Conservation (phyloP, 2,888 invertebrate species). For the Masnerella sp. region DNA sequence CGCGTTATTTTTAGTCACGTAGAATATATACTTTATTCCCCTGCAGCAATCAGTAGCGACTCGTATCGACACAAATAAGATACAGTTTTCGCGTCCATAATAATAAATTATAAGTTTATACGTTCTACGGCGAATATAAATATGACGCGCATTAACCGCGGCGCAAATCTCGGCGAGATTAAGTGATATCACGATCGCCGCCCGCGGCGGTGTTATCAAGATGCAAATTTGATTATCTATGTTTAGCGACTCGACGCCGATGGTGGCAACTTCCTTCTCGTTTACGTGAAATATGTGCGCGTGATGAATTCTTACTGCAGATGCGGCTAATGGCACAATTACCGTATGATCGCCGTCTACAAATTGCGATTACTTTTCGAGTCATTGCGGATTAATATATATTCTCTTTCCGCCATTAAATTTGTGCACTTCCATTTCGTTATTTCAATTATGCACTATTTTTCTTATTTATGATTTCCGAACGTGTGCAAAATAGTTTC, state of each 20-base stretch:
- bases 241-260: slow-evolving; percentile 63
- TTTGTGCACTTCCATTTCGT: background rate
- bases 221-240: slow-evolving; percentile 69
- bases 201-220: slow-evolving; percentile 37
- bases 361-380: slow-evolving; percentile 42
- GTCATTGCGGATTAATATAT: slow-evolving; percentile 26
- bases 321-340: slow-evolving; percentile 43
- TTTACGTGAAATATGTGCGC: slow-evolving; percentile 37
- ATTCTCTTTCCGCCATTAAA: background rate
- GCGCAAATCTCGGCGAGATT: slow-evolving; percentile 20
- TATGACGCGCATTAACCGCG: slow-evolving; percentile 12
- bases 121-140: background rate
- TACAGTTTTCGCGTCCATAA: slow-evolving; percentile 7
- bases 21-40: background rate
- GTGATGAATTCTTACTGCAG: slow-evolving; percentile 51
- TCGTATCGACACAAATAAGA: slow-evolving; percentile 2
- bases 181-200: slow-evolving; percentile 40
- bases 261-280: slow-evolving; percentile 57
- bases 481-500: too few relatives aligned
- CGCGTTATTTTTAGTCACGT: slow-evolving; percentile 12
- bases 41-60: background rate
- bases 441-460: background rate
- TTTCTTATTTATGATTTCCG: too few relatives aligned
- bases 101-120: too few relatives aligned
- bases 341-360: slow-evolving; percentile 46